Evolutionary conservation across 1,140 invertebrate genomes (phyloP), one percentile per base, ranked within the genome.

Genomic region (Drosophila ambigua): DNA sequence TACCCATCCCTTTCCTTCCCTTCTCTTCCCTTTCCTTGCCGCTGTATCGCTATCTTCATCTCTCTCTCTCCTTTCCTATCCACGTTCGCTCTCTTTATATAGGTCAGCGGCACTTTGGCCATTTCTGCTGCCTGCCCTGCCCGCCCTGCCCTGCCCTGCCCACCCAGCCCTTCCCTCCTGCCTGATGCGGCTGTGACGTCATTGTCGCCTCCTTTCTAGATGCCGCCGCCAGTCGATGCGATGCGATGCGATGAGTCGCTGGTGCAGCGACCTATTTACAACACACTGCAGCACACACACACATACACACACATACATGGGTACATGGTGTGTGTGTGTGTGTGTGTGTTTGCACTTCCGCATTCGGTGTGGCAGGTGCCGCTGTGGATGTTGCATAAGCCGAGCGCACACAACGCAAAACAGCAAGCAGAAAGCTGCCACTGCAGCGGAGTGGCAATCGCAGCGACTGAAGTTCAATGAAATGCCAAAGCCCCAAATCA

Each of bases 241-340:
- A 35, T 9, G 8, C 72, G 72, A 67, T 76, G 72, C 53, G 55
- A 54, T 53, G 57, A 46, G 46, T 60, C 28, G 23, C 20, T 69
- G 55, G 63, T 52, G 77, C 72, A 77, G 60, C 82, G 82, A 85
- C 82, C 82, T 72, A 85, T 88, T 79, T 88, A 79, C 59, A 77
- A 59, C 51, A 58, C 59, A 68, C 48, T 53, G 23, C 23, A 35
- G 58, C 51, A 51, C 20, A 72, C 15, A 20, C n/a, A n/a, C n/a
- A 16, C 20, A 20, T 20, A 20, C 20, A 20, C 15, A 54, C 6
- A 41, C 24, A 39, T 15, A 46, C 28, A 49, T 9, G n/a, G 9
- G 41, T 16, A 44, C 11, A 41, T 39, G 43, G 7, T 23, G 26
- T 28, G n/a, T 15, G 35, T 1, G 2, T 20, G 1, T 24, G 35